Percentiles rank a stretch among this genome's conserved stretches.
Evolutionary conservation across 2,797 vertebrate genomes (phyloP).

Genomic region (Falco cherrug): DNA sequence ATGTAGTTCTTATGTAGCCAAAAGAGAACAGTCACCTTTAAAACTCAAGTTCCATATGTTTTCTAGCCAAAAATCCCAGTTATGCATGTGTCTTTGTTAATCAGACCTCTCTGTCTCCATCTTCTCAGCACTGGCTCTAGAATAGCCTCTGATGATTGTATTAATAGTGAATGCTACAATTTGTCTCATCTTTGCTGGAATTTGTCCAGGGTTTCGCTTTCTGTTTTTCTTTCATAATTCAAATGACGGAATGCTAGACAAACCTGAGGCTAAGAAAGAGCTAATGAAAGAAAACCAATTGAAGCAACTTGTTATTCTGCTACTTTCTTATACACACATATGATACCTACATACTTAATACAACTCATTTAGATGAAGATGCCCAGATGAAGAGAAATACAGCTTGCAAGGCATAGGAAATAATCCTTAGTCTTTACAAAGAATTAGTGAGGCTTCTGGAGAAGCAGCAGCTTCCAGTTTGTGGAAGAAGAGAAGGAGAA

Average conservation of each 20-base stretch:
- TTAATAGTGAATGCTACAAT: not conserved
- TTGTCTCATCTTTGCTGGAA: not conserved
- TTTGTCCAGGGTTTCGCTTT: not conserved
- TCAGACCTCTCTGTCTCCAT: not conserved
- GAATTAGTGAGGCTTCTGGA: not conserved
- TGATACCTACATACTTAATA: not conserved
- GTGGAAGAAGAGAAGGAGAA: not conserved
- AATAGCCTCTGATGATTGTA: not conserved
- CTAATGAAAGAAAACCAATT: not conserved
- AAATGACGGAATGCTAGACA: not conserved
- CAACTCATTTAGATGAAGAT: not conserved
- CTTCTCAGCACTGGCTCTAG: not conserved
- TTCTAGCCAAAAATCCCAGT: not conserved
- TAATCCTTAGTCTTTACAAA: not conserved
- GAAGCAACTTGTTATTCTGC: not conserved
- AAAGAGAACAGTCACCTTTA: not conserved
- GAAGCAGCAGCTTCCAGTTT: not conserved
- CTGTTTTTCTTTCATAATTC: not conserved
- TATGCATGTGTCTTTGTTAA: not conserved
- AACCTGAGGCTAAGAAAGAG: not conserved
- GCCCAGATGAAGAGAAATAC: not conserved
- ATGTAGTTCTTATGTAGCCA: not conserved
- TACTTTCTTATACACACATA: not conserved
- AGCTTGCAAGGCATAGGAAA: not conserved
- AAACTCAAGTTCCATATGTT: not conserved